Evolutionary conservation across 2,888 invertebrate species (phyloP), one percentile per base, ranked within the genome.

Genomic region (Prionchulus punctatus): DNA sequence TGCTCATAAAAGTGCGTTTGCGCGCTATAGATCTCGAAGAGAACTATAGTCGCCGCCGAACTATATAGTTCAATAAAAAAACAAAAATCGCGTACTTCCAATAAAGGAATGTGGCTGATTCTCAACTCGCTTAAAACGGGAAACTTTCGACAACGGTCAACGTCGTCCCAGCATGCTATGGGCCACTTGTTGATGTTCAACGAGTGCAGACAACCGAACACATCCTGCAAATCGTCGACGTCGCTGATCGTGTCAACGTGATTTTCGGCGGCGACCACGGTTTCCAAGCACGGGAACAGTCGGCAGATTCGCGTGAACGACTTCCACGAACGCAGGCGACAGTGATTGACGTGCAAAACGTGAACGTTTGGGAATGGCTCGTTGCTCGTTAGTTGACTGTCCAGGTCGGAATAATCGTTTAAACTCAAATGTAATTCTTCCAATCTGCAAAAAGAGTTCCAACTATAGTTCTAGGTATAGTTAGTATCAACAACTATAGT

Each of bases 341-440:
- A 91, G 36, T 85, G 85, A 60, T 85, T 88, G 66, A 91, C 85
- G 71, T 88, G 86, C 23, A 92, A 76, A 65, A 82, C 84, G 67
- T 81, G 83, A 52, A 91, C 74, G 42, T 61, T 59, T 21, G 56
- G 74, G 72, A 80, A 80, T 21, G 21, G 31, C 2, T 4, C 43
- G 1, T 48, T 30, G 15, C 18, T 12, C 2, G 49, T 47, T 23
- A 18, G 15, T 18, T 27, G 18, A 59, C 27, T 56, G 43, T 54
- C 57, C 26, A 66, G 31, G 15, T 43, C 43, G 2, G 60, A 55
- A 59, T 66, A 70, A 52, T 86, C 84, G 73, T 92, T 94, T 59
- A 90, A 78, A 69, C 91, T 90, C 66, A 92, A 76, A 74, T 92
- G 91, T 61, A 94, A 77, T 74, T 92, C 92, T 76, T 88, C 85